A percentile compares a stretch with the other conserved stretches of the same genome.
Conservation (phyloP, 1,140 invertebrate genomes). For the Drosophila virilis region DNA sequence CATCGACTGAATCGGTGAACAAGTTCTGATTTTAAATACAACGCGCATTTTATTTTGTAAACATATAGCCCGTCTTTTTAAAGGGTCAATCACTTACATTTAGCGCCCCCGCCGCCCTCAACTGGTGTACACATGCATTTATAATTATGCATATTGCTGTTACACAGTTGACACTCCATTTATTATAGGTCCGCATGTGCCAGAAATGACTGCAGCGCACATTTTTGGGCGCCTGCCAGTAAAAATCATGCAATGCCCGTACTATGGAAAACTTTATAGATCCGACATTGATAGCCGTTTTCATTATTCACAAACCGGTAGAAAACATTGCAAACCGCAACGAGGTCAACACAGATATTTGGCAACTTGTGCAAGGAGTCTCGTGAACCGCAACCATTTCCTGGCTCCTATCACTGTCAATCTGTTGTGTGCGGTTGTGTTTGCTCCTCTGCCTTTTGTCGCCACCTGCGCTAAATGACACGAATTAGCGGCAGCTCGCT, state of each 20-base stretch:
- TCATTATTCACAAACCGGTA: slow-evolving; percentile 24
- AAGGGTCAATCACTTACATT: slow-evolving; percentile 16
- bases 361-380: slow-evolving; percentile 49
- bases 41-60: background rate
- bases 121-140: slow-evolving; percentile 13
- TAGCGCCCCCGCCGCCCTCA: background rate
- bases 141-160: slow-evolving; percentile 27
- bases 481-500: slow-evolving; percentile 63
- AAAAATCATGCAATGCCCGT: slow-evolving; percentile 13
- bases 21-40: background rate
- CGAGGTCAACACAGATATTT: slow-evolving; percentile 66
- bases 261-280: slow-evolving; percentile 31
- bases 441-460: slow-evolving; percentile 60
- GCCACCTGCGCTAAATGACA: slow-evolving; percentile 78
- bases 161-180: slow-evolving; percentile 47
- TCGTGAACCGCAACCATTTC: slow-evolving; percentile 62
- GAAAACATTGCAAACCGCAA: slow-evolving; percentile 40
- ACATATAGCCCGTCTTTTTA: background rate
- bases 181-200: slow-evolving; percentile 35
- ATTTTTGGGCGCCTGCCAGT: slow-evolving; percentile 42
- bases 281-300: slow-evolving; percentile 37
- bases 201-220: slow-evolving; percentile 26
- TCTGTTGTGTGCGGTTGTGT: slow-evolving; percentile 53
- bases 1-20: background rate
- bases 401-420: slow-evolving; percentile 71